phyloP scores from a whole-genome alignment of 2,797 vertebrate genomes.

The Phrynocephalus vlangalii region DNA sequence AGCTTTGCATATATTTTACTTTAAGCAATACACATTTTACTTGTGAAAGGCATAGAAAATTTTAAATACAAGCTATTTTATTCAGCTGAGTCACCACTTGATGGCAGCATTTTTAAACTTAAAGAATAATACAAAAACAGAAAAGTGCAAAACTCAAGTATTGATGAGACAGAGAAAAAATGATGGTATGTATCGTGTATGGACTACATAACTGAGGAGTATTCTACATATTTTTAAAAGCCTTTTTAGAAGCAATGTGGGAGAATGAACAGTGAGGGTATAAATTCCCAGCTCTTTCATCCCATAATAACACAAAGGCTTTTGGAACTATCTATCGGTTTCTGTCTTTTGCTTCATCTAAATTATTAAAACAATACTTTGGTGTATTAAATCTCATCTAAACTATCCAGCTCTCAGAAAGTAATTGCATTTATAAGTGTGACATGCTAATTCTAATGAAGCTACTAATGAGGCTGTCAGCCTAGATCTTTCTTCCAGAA shows the following conservation, averaged over 20 bases:
- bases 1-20: background rate
- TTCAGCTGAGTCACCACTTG: conserved; percentile 68
- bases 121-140: conserved; percentile 30
- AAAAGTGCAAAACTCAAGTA: conserved; percentile 3
- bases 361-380: conserved; percentile 55
- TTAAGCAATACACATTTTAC: background rate
- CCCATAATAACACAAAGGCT: conserved; percentile 61
- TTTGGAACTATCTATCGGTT: conserved; percentile 44
- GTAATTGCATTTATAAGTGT: conserved; percentile 49
- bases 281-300: conserved; percentile 57
- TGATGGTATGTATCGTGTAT: conserved; percentile 45
- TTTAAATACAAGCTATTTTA: conserved; percentile 17
- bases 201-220: conserved; percentile 49
- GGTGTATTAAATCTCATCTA: conserved; percentile 61
- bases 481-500: conserved; percentile 24
- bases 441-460: conserved; percentile 20
- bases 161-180: conserved; percentile 26
- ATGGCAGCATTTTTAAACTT: conserved; percentile 80
- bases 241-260: conserved; percentile 52
- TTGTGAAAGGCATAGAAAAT: background rate
- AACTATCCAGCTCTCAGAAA: conserved; percentile 54
- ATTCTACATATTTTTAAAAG: conserved; percentile 59
- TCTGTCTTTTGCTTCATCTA: conserved; percentile 51
- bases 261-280: conserved; percentile 53
- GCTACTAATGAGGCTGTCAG: background rate